Percentiles rank a stretch among this genome's conserved stretches.
Conservation (phyloP, 2,797 vertebrate genomes). For the Dendrocincla tyrannina region DNA sequence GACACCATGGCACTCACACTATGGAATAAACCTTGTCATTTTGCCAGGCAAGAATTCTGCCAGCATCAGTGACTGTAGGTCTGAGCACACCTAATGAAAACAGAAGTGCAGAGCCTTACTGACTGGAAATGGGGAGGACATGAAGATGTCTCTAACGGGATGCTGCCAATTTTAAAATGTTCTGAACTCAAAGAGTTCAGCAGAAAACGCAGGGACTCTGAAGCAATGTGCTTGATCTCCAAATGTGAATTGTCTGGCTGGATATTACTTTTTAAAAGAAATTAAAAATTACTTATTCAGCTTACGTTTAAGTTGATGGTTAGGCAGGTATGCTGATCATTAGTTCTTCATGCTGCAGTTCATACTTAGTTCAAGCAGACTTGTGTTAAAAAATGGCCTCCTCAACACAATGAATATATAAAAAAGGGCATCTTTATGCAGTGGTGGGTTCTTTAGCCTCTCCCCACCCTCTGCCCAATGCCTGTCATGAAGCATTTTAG, state of each 20-base stretch:
- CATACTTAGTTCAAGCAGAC: neutral
- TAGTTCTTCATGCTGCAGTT: neutral
- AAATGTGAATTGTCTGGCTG: neutral
- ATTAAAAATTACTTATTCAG: neutral
- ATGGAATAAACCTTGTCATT: neutral
- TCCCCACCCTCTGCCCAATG: neutral
- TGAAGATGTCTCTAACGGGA: neutral
- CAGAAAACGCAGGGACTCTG: neutral
- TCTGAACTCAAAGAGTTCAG: neutral
- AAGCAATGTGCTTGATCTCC: neutral
- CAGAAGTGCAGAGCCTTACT: neutral
- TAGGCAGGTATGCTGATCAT: neutral
- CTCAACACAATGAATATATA: neutral
- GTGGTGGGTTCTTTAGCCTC: neutral
- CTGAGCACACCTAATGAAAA: neutral
- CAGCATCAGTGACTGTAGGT: neutral
- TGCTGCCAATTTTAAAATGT: neutral
- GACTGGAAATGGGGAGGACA: neutral
- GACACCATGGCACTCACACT: neutral
- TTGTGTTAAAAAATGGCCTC: neutral
- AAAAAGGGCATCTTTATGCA: neutral
- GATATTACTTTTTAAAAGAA: neutral
- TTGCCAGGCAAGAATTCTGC: neutral
- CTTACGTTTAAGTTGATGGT: neutral
- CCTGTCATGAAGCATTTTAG: neutral